These are phyloP conservation scores for Creontiades dilutus DNA, from an alignment of 2,888 invertebrate genomes.

Conservation along the genomic window DNA sequence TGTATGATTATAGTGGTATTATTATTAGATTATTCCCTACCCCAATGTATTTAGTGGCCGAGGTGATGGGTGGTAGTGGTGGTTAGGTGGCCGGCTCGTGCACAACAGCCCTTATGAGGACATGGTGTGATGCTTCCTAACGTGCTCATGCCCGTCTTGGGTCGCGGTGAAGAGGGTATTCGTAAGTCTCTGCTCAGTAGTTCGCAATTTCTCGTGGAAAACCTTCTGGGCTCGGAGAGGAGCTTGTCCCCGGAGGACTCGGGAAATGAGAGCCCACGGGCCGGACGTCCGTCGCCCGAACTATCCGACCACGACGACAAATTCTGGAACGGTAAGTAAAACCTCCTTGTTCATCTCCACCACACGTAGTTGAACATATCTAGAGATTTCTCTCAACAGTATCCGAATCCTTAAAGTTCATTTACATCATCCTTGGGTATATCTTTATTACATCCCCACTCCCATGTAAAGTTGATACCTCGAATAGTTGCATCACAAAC, in stretches of 20 bases:
- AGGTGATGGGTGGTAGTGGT: conserved; percentile 67
- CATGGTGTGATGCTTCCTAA: conserved; percentile 72
- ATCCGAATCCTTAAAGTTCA: no score
- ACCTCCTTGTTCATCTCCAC: not conserved
- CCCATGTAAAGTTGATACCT: no score
- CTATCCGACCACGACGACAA: conserved; percentile 73
- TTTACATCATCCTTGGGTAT: no score
- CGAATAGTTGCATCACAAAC: no score
- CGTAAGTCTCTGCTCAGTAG: conserved; percentile 62
- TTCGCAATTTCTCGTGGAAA: conserved; percentile 72
- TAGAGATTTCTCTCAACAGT: no score
- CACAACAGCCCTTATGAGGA: conserved; percentile 49
- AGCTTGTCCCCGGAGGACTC: conserved; percentile 68
- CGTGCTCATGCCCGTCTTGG: conserved; percentile 73
- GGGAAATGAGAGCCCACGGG: conserved; percentile 64
- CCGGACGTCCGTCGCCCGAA: conserved; percentile 64
- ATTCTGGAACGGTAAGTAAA: conserved; percentile 73
- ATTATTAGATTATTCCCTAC: conserved; percentile 75
- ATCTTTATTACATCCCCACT: no score
- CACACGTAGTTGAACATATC: no score
- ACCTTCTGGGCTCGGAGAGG: conserved; percentile 69
- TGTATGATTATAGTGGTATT: conserved; percentile 76
- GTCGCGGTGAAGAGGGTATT: conserved; percentile 62
- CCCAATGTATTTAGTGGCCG: conserved; percentile 74
- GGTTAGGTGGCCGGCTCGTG: conserved; percentile 69